phyloP scores from a whole-genome alignment of 2,113 vertebrate genomes.

The Psettodes erumei region DNA sequence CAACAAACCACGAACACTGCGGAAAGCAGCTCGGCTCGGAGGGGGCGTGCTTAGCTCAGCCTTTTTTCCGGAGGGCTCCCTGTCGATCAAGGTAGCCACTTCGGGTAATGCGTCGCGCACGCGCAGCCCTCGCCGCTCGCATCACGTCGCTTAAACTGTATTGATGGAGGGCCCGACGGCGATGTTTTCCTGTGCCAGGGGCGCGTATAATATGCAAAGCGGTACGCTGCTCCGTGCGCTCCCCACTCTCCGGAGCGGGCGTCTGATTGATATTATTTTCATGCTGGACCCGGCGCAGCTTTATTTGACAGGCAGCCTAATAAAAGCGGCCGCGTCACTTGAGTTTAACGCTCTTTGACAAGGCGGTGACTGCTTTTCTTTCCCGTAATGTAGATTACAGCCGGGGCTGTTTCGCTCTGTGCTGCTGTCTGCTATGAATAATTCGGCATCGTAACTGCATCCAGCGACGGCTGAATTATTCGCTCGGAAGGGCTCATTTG shows the following conservation, averaged over 20 bases:
- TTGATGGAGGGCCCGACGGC: slow-evolving; percentile 27
- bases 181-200: slow-evolving; percentile 30
- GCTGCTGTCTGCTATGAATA: slow-evolving; percentile 64
- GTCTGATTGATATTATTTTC: slow-evolving; percentile 53
- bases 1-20: neutral
- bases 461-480: slow-evolving; percentile 64
- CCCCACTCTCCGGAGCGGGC: slow-evolving; percentile 26
- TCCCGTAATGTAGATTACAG: slow-evolving; percentile 59
- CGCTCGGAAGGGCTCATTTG: slow-evolving; percentile 63
- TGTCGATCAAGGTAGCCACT: too few relatives aligned
- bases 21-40: slow-evolving; percentile 8
- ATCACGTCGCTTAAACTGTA: slow-evolving; percentile 28
- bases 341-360: slow-evolving; percentile 64
- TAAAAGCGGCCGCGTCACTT: slow-evolving; percentile 50
- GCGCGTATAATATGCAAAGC: slow-evolving; percentile 41
- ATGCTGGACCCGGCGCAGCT: slow-evolving; percentile 35
- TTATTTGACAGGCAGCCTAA: slow-evolving; percentile 70
- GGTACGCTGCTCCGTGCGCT: slow-evolving; percentile 11
- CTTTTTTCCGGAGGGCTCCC: too few relatives aligned
- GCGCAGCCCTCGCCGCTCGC: slow-evolving; percentile 5
- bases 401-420: slow-evolving; percentile 41
- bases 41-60: neutral
- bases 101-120: slow-evolving; percentile 39
- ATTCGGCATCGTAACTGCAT: slow-evolving; percentile 56
- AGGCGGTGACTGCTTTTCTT: slow-evolving; percentile 60